phyloP scores from a whole-genome alignment of 2,113 vertebrate species.

The Ptilorrhoa leucosticta region DNA sequence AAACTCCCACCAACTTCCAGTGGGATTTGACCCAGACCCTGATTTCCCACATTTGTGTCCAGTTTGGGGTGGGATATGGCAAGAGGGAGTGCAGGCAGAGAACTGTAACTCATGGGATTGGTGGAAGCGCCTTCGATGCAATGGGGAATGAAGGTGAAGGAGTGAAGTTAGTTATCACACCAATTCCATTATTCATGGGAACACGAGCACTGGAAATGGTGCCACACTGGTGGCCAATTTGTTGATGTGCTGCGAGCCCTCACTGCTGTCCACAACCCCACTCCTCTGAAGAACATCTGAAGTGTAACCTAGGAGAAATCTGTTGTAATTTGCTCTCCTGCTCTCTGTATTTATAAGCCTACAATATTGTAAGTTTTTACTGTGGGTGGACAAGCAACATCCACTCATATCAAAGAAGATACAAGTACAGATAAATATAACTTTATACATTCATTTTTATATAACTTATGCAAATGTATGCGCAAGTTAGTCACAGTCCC shows the following conservation, averaged over 20 bases:
- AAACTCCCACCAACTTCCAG: neutral
- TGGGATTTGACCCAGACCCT: neutral
- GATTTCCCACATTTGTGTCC: neutral
- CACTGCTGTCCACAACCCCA: neutral
- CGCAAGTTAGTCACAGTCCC: constrained; percentile 60
- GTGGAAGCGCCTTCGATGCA: neutral
- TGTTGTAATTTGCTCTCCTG: constrained; percentile 39
- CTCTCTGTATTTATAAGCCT: constrained; percentile 49
- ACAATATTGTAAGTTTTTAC: constrained; percentile 52
- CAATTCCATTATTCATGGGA: neutral
- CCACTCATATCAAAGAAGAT: constrained; percentile 58
- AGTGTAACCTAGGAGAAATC: neutral
- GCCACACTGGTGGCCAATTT: neutral
- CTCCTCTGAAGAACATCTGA: neutral
- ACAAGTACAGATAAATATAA: constrained; percentile 66
- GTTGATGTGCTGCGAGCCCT: neutral
- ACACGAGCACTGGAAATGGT: neutral
- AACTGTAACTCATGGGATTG: fast-evolving
- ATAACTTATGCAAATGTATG: constrained; percentile 66
- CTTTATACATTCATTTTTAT: constrained; percentile 63
- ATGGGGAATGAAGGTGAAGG: neutral
- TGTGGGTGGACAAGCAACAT: constrained; percentile 64
- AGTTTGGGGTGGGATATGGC: fast-evolving
- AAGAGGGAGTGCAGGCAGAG: neutral
- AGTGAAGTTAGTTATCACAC: neutral